phyloP scores from a whole-genome alignment of 1,140 invertebrate species.

The Teleogryllus occipitalis region DNA sequence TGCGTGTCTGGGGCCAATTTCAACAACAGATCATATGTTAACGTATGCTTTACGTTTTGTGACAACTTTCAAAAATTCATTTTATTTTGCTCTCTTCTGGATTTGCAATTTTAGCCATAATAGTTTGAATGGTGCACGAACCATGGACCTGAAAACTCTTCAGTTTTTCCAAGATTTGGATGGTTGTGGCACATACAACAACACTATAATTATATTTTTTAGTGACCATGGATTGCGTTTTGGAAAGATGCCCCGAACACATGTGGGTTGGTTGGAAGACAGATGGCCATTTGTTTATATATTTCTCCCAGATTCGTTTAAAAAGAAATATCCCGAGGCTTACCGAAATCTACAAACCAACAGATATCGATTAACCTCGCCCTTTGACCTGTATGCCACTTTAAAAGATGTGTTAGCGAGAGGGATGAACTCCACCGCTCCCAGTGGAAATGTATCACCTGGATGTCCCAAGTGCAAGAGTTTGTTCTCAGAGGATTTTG shows the following conservation, averaged over 20 bases:
- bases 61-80: constrained; percentile 40
- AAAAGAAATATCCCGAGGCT: too few relatives aligned
- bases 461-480: too few relatives aligned
- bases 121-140: constrained; percentile 25
- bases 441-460: constrained; percentile 55
- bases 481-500: too few relatives aligned
- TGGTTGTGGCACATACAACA: constrained; percentile 12
- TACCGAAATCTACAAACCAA: too few relatives aligned
- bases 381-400: too few relatives aligned
- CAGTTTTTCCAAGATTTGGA: constrained; percentile 16
- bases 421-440: too few relatives aligned
- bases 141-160: constrained; percentile 14
- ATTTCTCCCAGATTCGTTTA: too few relatives aligned
- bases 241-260: constrained; percentile 67
- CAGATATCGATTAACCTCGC: too few relatives aligned
- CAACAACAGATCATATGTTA: constrained; percentile 27
- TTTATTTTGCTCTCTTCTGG: constrained; percentile 37
- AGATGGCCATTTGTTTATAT: constrained; percentile 78
- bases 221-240: constrained; percentile 88
- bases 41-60: constrained; percentile 44
- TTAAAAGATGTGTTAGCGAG: too few relatives aligned
- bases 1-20: constrained; percentile 27
- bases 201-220: constrained; percentile 18
- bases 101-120: constrained; percentile 26
- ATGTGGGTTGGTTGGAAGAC: constrained; percentile 82